Evolutionary conservation across 2,888 invertebrate genomes (phyloP), one percentile per base, ranked within the genome.

Genomic region (Drosophila mimica): DNA sequence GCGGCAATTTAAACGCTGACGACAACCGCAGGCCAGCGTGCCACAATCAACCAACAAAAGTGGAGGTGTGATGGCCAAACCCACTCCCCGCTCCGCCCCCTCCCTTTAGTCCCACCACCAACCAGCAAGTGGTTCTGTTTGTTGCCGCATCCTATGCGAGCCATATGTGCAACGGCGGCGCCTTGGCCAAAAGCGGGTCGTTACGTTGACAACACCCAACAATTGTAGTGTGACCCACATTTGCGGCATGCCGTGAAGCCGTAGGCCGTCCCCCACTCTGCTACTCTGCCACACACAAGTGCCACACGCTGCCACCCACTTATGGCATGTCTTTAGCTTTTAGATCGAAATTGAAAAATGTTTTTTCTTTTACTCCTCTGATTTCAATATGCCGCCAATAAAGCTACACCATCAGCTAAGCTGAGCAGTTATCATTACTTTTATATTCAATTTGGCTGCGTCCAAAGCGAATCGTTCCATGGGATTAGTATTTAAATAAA

Each of bases 191-290:
- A 88, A 88, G 84, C 76, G 87, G 86, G 90, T 87, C 89, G 87
- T 90, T 79, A 81, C 90, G 84, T 87, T 87, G 87, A 87, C 90
- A 90, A 87, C 87, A 68, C 76, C 70, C 63, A 81, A 74, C 89
- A 84, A 84, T 69, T 74, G 76, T 67, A 69, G 88, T 82, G 71
- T 85, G 85, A 85, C 85, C 85, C 85, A 85, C 85, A 85, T 85
- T 88, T 56, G 59, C 85, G 83, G 90, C 90, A 86, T 85, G 74
- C 74, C 80, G 73, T 79, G 80, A 70, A 67, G 69, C 70, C 70
- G 69, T 71, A 82, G 62, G 56, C 46, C 40, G 28, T 34, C 48
- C 31, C 52, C 30, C 9, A 11, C n/a, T 25, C 40, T 57, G 40
- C 36, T 52, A 54, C 57, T 57, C 56, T 61, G 59, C 53, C 38